Percentiles rank a stretch among this genome's conserved stretches.
phyloP scores from a whole-genome alignment of 1,140 invertebrate species.

The Calliphora vicina region DNA sequence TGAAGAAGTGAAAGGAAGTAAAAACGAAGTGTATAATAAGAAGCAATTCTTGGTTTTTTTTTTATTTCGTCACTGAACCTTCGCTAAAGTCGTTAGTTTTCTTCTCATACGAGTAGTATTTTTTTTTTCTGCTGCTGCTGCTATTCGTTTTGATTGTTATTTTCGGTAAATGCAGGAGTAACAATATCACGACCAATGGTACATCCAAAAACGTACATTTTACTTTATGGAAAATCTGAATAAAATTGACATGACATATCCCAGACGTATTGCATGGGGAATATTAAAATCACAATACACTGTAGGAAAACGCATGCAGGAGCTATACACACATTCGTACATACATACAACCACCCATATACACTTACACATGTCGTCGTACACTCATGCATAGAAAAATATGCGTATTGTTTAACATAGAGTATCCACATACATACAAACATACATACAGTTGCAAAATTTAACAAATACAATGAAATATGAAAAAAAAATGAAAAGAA shows the following conservation, averaged over 20 bases:
- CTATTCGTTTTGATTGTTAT: not conserved
- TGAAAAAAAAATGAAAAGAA: not conserved
- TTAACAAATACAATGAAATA: conserved; percentile 3
- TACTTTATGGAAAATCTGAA: conserved; percentile 22
- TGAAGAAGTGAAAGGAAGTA: not conserved
- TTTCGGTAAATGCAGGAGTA: conserved; percentile 2
- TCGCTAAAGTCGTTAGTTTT: not conserved
- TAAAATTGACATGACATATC: conserved; percentile 33
- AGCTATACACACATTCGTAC: not conserved
- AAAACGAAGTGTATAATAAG: not conserved
- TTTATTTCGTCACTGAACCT: not conserved
- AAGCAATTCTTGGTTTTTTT: not conserved
- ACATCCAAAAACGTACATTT: not conserved
- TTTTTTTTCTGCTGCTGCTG: not conserved
- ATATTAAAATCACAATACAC: conserved; percentile 22
- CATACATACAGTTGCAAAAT: conserved; percentile 20
- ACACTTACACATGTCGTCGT: not conserved
- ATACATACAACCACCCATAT: not conserved
- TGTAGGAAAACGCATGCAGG: conserved; percentile 18
- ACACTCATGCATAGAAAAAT: not conserved
- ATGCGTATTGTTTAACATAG: not conserved
- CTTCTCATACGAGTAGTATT: not conserved
- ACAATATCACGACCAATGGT: conserved; percentile 21
- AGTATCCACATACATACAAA: not conserved
- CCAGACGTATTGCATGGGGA: conserved; percentile 34